Evolutionary conservation across 1,140 invertebrate species (phyloP), one percentile per base, ranked within the genome.

Genomic region (Bombyx mandarina): DNA sequence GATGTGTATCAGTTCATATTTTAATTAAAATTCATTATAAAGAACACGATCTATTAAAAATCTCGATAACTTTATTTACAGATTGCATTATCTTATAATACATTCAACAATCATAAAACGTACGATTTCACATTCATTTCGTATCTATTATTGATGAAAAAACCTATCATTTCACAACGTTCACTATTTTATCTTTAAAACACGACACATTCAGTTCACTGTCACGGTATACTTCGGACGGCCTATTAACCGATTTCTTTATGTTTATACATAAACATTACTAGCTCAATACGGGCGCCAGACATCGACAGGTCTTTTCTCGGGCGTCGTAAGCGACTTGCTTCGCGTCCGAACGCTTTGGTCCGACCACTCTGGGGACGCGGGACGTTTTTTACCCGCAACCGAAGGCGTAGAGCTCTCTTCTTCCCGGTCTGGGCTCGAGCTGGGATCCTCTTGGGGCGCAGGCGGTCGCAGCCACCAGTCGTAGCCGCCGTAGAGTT

Each of bases 401-500:
- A 77, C 84, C 0, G 88, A 88, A 44, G 75, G 77, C 5, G 87
- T 77, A 1, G 82, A 85, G 6, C 69, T 67, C 59, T 82, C 82
- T 50, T 87, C 75, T 62, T 80, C 82, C 73, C 81, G 77, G 42
- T 87, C 79, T 54, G 89, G 67, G 62, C 77, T 77, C 49, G 88
- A 77, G 62, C 82, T 80, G 1, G 79, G 71, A 63, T 89, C 78
- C 62, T 88, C 81, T 61, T 88, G 79, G 42, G 85, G 75, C 3
- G 82, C 66, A 0, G 83, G 86, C 62, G 90, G 89, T 76, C 90
- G 75, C 8, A 91, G 56, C 91, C 92, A 92, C 66, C 90, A 89
- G 67, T 92, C 91, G 63, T 91, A 92, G 10, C 90, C 88, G 45
- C 84, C 79, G 67, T 93, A 93, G 2, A 94, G 84, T 68, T 93